Percentiles rank a stretch among this genome's conserved stretches.
Evolutionary conservation across 92 coral and sea anemone species (phyloP).

Genomic region (Zoanthus gigantus): DNA sequence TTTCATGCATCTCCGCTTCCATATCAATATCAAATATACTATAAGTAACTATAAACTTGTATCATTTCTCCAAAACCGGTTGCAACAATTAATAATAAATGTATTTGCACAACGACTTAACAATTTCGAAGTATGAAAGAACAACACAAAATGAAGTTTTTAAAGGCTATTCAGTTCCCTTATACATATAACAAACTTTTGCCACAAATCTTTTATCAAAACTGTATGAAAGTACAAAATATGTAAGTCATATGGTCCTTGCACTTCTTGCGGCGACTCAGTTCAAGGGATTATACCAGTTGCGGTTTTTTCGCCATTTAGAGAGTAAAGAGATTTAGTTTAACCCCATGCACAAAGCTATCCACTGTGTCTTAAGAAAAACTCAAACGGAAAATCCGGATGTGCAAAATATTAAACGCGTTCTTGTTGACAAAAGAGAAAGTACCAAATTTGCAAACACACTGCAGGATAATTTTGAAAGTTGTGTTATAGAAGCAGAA

Average conservation of each 20-base stretch:
- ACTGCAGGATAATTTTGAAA: background rate
- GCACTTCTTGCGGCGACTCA: background rate
- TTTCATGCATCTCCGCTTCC: background rate
- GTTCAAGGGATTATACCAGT: slow-evolving; percentile 19
- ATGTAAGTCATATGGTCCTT: background rate
- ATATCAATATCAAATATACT: background rate
- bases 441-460: background rate
- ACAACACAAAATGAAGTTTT: background rate
- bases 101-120: background rate
- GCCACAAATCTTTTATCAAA: background rate
- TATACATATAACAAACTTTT: background rate
- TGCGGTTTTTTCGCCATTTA: slow-evolving; percentile 14
- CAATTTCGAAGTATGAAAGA: background rate
- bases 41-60: background rate
- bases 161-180: background rate
- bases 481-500: background rate
- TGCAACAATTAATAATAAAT: slow-evolving; percentile 21
- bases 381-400: no score
- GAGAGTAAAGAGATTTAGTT: background rate
- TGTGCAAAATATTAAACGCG: no score
- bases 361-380: no score
- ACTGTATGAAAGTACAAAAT: background rate
- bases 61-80: background rate
- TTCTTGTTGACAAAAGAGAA: background rate
- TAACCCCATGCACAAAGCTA: background rate